These are phyloP conservation scores for Synergus japonicus DNA, from an alignment of 2,888 invertebrate genomes.

Conservation along the genomic window DNA sequence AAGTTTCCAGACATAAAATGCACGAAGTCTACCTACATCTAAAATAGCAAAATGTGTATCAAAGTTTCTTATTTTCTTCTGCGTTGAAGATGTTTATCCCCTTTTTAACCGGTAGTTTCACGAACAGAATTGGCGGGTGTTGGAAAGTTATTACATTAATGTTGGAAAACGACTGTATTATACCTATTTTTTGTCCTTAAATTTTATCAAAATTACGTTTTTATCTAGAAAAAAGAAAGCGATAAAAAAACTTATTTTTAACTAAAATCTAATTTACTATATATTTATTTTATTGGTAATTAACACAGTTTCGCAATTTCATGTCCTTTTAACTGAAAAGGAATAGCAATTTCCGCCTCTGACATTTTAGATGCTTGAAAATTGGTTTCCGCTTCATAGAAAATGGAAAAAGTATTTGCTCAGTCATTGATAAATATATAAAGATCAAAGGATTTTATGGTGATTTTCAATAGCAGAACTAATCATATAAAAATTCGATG, in stretches of 20 bases:
- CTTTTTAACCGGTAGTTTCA: neutral
- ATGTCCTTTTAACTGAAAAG: neutral
- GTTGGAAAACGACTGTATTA: neutral
- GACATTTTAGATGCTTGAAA: too few species aligned
- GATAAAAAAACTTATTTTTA: neutral
- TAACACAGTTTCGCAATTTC: neutral
- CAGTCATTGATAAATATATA: too few species aligned
- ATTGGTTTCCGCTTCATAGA: too few species aligned
- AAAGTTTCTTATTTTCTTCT: neutral
- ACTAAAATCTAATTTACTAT: neutral
- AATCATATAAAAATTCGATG: too few species aligned
- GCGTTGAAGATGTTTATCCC: neutral
- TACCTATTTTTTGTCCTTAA: neutral
- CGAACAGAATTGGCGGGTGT: neutral
- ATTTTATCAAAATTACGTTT: neutral
- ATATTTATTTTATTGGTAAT: neutral
- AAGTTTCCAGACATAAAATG: neutral
- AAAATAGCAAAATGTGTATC: neutral
- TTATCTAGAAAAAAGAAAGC: neutral
- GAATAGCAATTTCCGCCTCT: too few species aligned
- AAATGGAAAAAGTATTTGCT: too few species aligned
- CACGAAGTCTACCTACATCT: neutral
- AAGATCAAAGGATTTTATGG: too few species aligned
- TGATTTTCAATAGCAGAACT: too few species aligned
- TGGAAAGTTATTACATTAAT: neutral